These are phyloP conservation scores for Garrulus glandarius DNA, from an alignment of 2,797 vertebrate species.

Conservation along the genomic window DNA sequence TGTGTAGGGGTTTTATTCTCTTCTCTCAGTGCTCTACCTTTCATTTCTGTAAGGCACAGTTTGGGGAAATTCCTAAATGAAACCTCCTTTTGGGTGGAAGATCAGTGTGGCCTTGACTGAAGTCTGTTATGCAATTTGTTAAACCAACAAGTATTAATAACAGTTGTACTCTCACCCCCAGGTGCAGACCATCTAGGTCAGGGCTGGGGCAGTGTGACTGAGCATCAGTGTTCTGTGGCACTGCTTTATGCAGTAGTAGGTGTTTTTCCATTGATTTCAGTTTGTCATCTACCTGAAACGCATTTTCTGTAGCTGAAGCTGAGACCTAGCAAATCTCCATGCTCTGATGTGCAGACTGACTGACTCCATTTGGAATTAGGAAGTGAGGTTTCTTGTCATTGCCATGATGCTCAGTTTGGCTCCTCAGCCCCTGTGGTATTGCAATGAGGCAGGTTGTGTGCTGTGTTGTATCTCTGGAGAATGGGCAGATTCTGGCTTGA, in stretches of 20 bases:
- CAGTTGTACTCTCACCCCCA: neutral
- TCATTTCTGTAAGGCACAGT: neutral
- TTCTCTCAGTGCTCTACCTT: neutral
- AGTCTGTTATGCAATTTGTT: neutral
- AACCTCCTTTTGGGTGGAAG: neutral
- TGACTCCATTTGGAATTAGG: neutral
- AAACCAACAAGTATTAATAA: conserved; percentile 7
- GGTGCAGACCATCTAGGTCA: neutral
- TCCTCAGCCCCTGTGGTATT: neutral
- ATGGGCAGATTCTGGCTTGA: neutral
- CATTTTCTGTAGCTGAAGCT: neutral
- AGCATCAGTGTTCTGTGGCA: neutral
- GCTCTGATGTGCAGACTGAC: neutral
- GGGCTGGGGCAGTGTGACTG: neutral
- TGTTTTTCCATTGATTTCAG: neutral
- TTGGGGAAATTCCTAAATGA: neutral
- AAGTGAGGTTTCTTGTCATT: neutral
- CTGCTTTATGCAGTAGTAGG: neutral
- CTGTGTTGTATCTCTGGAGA: neutral
- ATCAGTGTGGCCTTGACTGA: neutral
- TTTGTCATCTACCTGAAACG: neutral
- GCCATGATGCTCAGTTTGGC: neutral
- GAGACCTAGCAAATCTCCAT: neutral
- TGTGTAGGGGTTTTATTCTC: neutral
- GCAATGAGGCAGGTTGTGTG: accelerated